Evolutionary conservation across 2,797 vertebrate species (phyloP), one percentile per base, ranked within the genome.

Genomic region (Pangasius krempfi): DNA sequence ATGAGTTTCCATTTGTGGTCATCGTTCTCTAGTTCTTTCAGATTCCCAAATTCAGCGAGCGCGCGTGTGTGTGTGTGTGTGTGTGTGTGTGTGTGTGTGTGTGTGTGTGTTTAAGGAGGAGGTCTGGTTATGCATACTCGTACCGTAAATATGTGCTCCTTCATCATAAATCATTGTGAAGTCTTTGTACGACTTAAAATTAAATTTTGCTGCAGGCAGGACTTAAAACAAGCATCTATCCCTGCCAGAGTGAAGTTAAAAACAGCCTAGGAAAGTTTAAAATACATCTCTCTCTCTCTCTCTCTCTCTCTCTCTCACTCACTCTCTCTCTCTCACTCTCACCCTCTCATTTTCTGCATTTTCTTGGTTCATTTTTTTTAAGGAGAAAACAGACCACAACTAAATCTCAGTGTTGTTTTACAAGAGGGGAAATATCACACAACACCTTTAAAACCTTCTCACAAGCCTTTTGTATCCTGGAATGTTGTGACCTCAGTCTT

Each of bases 401-500:
- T 27, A 66, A 62, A 54, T 89, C 40, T 70, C 30, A 47, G 22
- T 27, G 1, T 68, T 88, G 72, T 89, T 86, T 86, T 58, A 88
- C 58, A 73, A 47, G 56, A 75, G 25, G 27, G 30, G 22, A 25
- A 68, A 75, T 68, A 80, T 84, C 52, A 60, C 82, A 70, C 81
- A 52, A 30, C 47, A 40, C 79, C 58, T 84, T 88, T 84, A 66
- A 84, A 88, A 62, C 58, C 58, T 54, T 79, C 40, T 82, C 78
- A 16, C 30, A 16, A 14, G 62, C 66, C 72, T 86, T 88, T 86
- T 84, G 73, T 86, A 70, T 88, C 18, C 47, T 79, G 78, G 84
- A 64, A 86, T 88, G 73, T 83, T 66, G 52, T 88, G 83, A 86
- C 30, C 58, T 81, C 73, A 13, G 16, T 54, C 81, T 54, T 88